Percentiles rank a stretch among this genome's conserved stretches.
Conservation (phyloP, 2,797 vertebrate species). For the Phrynocephalus guinanensis region DNA sequence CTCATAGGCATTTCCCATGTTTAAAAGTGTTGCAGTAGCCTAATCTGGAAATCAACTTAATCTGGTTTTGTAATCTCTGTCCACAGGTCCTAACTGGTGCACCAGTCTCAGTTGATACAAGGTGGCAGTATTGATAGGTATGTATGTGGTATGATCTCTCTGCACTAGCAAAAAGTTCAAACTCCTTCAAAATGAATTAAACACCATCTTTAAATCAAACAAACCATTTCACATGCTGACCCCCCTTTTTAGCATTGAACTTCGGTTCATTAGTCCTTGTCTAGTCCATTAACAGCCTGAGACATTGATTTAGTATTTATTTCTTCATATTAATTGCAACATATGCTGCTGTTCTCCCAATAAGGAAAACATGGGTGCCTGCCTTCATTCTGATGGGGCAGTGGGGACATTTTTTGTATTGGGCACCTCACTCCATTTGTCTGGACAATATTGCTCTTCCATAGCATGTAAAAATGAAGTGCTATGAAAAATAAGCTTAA, state of each 20-base stretch:
- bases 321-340: too few species aligned
- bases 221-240: neutral
- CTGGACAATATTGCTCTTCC: neutral
- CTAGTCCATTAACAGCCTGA: neutral
- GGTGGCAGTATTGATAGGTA: too few species aligned
- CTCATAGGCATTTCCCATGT: too few species aligned
- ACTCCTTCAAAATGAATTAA: neutral
- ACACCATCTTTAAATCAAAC: neutral
- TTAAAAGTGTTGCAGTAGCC: neutral
- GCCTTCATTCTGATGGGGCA: neutral
- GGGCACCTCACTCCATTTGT: neutral
- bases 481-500: neutral
- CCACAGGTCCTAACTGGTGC: neutral
- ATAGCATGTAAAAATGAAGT: neutral
- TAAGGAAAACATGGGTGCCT: neutral
- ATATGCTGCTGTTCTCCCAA: too few species aligned
- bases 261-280: neutral
- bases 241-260: neutral
- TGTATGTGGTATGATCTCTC: too few species aligned
- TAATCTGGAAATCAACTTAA: neutral
- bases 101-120: neutral
- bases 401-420: neutral
- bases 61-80: neutral
- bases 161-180: too few species aligned
- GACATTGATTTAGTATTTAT: neutral